Conservation (phyloP, 1,140 invertebrate species). For the Lordiphosa mommai region DNA sequence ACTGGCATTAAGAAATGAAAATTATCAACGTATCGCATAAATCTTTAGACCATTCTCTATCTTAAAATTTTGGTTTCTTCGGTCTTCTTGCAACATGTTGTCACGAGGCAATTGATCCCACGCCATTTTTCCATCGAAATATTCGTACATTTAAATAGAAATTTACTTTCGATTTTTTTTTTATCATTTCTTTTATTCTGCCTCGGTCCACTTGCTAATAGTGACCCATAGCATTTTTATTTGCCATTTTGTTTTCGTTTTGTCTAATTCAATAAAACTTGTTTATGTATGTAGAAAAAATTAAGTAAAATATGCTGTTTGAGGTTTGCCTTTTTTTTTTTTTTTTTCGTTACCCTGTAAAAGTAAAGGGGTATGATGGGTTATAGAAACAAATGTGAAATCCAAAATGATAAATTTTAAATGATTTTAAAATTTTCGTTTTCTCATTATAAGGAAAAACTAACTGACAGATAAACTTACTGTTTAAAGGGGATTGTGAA, state of each 20-base stretch:
- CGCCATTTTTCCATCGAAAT: slow-evolving; percentile 7
- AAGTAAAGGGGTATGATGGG: not conserved
- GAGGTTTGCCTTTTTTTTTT: slow-evolving; percentile 33
- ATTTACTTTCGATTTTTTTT: not conserved
- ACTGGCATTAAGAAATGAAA: slow-evolving; percentile 44
- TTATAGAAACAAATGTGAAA: too few relatives aligned
- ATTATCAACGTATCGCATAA: slow-evolving; percentile 40
- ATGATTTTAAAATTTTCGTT: too few relatives aligned
- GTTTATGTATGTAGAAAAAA: slow-evolving; percentile 49
- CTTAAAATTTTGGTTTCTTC: slow-evolving; percentile 33
- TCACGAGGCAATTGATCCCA: slow-evolving; percentile 5
- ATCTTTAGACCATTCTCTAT: slow-evolving; percentile 34
- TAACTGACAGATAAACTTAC: too few relatives aligned
- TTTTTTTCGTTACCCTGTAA: slow-evolving; percentile 34
- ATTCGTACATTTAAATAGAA: not conserved
- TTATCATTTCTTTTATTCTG: not conserved
- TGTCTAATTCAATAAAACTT: slow-evolving; percentile 66
- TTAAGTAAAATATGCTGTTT: slow-evolving; percentile 31
- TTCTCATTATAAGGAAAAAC: too few relatives aligned
- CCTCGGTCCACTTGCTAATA: slow-evolving; percentile 9
- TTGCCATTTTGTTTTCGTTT: slow-evolving; percentile 10
- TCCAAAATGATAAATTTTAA: too few relatives aligned
- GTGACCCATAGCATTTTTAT: slow-evolving; percentile 19
- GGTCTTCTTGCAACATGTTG: slow-evolving; percentile 58
- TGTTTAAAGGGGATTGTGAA: too few relatives aligned